Percentiles rank a stretch among this genome's conserved stretches.
These are phyloP conservation scores for Achatina immaculata DNA, from an alignment of 1,140 invertebrate species.

Conservation along the genomic window DNA sequence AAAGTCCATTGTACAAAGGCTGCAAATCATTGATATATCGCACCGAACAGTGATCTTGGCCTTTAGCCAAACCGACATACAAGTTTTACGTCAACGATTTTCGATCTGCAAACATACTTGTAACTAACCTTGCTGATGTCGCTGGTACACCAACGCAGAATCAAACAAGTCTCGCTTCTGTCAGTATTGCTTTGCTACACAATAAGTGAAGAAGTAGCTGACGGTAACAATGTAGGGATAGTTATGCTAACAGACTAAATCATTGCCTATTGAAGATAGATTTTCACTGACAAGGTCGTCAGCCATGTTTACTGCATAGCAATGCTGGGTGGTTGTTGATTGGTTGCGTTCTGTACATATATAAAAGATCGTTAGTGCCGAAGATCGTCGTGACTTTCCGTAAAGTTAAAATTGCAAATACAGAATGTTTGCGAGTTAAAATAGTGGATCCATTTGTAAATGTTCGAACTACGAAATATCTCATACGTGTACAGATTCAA, in stretches of 20 bases:
- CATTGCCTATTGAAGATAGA: not conserved
- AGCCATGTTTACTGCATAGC: conserved; percentile 31
- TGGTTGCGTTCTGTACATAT: conserved; percentile 18
- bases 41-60: not conserved
- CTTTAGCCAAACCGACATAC: not conserved
- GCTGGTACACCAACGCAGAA: too few relatives aligned
- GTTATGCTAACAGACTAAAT: not conserved
- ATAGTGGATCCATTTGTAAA: too few relatives aligned
- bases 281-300: conserved; percentile 1
- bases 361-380: not conserved
- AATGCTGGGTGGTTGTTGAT: not conserved
- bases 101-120: not conserved
- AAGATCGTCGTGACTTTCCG: not conserved
- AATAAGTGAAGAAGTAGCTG: not conserved
- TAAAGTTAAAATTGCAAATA: not conserved
- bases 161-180: not conserved
- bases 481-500: too few relatives aligned
- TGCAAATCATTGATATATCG: too few relatives aligned
- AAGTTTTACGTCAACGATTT: not conserved
- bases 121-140: too few relatives aligned
- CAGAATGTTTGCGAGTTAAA: not conserved
- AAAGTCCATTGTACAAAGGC: too few relatives aligned
- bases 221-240: too few relatives aligned
- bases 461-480: too few relatives aligned
- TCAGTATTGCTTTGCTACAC: not conserved